Conservation (phyloP, 2,797 vertebrate species). For the Manis pentadactyla region DNA sequence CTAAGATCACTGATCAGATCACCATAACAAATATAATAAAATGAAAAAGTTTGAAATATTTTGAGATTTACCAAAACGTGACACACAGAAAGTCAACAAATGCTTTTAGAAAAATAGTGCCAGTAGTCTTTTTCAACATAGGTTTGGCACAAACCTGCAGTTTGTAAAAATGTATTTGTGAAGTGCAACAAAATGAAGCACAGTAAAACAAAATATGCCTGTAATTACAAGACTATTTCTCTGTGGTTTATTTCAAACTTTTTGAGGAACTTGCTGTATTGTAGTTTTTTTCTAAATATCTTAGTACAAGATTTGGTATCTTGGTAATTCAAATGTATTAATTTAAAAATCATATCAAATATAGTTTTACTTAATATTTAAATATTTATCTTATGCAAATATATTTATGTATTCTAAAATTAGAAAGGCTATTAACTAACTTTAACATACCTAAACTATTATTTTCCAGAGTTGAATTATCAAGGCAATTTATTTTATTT, state of each 20-base stretch:
- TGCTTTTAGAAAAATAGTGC: too few relatives aligned
- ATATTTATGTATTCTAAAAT: not conserved
- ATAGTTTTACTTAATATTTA: not conserved
- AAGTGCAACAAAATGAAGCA: too few relatives aligned
- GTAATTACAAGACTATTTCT: not conserved
- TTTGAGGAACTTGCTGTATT: not conserved
- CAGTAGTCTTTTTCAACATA: too few relatives aligned
- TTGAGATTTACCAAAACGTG: too few relatives aligned
- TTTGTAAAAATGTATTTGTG: too few relatives aligned
- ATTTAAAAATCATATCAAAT: constrained; percentile 6
- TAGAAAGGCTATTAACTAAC: not conserved
- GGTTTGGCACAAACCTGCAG: too few relatives aligned
- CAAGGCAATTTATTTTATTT: not conserved
- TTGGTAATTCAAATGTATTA: not conserved
- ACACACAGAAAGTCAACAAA: too few relatives aligned
- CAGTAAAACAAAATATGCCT: too few relatives aligned
- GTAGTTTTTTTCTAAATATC: not conserved
- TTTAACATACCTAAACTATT: not conserved
- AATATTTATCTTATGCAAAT: not conserved
- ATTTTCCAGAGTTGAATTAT: not conserved
- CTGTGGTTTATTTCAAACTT: not conserved
- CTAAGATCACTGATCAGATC: too few relatives aligned
- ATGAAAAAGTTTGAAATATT: too few relatives aligned
- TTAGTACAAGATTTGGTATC: not conserved
- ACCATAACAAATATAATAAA: too few relatives aligned